Percentiles rank a stretch among this genome's conserved stretches.
Evolutionary conservation across 2,888 invertebrate species (phyloP).

Genomic region (Leucozona laternaria): DNA sequence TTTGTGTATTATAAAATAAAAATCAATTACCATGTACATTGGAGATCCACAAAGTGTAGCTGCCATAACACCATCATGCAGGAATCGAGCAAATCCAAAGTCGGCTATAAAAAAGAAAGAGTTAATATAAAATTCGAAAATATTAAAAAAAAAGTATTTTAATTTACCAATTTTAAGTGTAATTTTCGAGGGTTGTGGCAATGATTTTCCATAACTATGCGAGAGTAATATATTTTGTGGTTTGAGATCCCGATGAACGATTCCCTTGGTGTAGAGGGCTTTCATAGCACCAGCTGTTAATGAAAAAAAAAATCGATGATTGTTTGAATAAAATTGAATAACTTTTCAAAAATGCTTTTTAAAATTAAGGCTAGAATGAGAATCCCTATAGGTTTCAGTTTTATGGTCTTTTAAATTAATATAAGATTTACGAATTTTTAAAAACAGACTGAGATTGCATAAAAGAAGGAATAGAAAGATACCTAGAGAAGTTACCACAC

Average conservation of each 20-base stretch:
- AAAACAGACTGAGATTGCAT: too few relatives aligned
- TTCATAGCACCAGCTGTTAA: constrained; percentile 96
- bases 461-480: too few relatives aligned
- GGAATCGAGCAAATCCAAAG: constrained; percentile 99
- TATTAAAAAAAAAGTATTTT: not conserved
- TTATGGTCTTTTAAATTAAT: too few relatives aligned
- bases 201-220: constrained; percentile 85
- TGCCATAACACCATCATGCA: constrained; percentile 99
- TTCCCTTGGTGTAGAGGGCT: constrained; percentile 98
- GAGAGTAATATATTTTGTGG: constrained; percentile 99
- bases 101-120: constrained; percentile 88
- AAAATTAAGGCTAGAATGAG: too few relatives aligned
- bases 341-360: too few relatives aligned
- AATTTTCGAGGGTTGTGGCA: constrained; percentile 90
- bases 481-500: too few relatives aligned
- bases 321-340: not conserved
- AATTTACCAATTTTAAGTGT: constrained; percentile 96
- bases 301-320: constrained; percentile 9
- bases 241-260: constrained; percentile 99
- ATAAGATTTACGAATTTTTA: too few relatives aligned
- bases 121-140: not conserved
- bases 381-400: too few relatives aligned
- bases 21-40: constrained; percentile 96
- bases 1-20: not conserved
- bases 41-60: constrained; percentile 99